Base-by-base conservation (phyloP, 2,113 vertebrate species). In the Kryptolebias marmoratus region DNA sequence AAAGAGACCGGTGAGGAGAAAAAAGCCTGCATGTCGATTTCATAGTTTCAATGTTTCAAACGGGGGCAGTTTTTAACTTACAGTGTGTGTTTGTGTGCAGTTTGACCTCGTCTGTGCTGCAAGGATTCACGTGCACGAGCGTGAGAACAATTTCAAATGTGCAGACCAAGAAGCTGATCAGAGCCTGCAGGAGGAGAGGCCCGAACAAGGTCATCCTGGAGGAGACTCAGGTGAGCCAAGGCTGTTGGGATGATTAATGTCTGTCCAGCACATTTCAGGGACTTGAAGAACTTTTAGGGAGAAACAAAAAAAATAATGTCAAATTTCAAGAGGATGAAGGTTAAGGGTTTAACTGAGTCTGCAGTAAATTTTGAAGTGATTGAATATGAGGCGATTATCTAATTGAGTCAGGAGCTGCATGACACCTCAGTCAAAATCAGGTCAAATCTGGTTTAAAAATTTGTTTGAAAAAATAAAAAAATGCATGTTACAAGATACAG, bases 101-200 rank as follows among this genome's bases (percentile, higher is more conserved):
- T 50, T 68, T 94, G 73, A 92, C 94, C 0, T 90, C 91, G 52
- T 73, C 82, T 28, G 71, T 93, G 60, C 81, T 94, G 13, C 92
- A 93, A 88, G 94, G 94, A 15, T 94, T 94, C 82, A 92, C 90
- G 0, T 92, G 93, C 60, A 92, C 89, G 0, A 45, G 77, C 2
- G 87, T 92, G 49, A 77, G 82, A 54, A 61, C 1, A 0, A 18
- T 93, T n/a, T 0, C 28, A 12, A 54, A 0, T 0, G 0, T 0
- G 1, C 84, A 91, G 55, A 50, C 92, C 68, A 82, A 57, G 14
- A 86, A 14, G 2, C 81, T 94, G 71, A 56, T 94, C 53, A 80
- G 30, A 63, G 86, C 88, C 36, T 92, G 90, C 68, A 76, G 87
- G 30, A 80, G 80, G 31, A 78, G 1, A 31, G 64, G 64, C 18